A percentile compares a stretch with the other conserved stretches of the same genome.
Conservation (phyloP, 37 sponge, comb jelly and placozoan species). For the Beroe ovata region DNA sequence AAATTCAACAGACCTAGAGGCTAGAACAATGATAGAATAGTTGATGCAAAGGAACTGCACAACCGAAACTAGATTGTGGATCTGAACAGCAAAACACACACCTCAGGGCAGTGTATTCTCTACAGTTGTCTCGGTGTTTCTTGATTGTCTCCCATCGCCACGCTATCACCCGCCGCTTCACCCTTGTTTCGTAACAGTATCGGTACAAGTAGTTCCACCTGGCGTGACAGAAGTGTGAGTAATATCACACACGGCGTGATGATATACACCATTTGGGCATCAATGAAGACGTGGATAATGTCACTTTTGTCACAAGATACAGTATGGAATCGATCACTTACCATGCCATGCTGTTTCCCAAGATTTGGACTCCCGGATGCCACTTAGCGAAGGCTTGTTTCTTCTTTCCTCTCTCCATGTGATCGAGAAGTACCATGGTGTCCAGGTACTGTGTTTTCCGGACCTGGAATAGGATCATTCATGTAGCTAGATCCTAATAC, state of each 20-base stretch:
- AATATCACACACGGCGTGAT: background rate
- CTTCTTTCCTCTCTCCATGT: constrained; percentile 56
- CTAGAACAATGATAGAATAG: too few species aligned
- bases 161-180: constrained; percentile 3
- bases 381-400: constrained; percentile 61
- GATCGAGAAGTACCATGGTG: constrained; percentile 33
- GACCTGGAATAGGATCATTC: constrained; percentile 42
- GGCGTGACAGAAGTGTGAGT: background rate
- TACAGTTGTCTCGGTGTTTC: background rate
- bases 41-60: too few species aligned
- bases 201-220: constrained; percentile 41
- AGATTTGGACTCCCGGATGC: constrained; percentile 29
- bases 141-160: constrained; percentile 37
- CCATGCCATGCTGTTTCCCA: constrained; percentile 11
- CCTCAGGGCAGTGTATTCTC: constrained; percentile 40
- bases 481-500: too few species aligned
- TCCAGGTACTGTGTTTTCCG: constrained; percentile 41
- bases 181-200: constrained; percentile 1
- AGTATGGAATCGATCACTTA: too few species aligned
- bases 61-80: too few species aligned
- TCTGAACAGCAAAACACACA: too few species aligned
- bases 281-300: too few species aligned
- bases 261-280: too few species aligned
- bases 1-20: too few species aligned
- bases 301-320: too few species aligned